Base-by-base conservation (phyloP, 2,888 invertebrate species). In the Ptilodon capucinus region DNA sequence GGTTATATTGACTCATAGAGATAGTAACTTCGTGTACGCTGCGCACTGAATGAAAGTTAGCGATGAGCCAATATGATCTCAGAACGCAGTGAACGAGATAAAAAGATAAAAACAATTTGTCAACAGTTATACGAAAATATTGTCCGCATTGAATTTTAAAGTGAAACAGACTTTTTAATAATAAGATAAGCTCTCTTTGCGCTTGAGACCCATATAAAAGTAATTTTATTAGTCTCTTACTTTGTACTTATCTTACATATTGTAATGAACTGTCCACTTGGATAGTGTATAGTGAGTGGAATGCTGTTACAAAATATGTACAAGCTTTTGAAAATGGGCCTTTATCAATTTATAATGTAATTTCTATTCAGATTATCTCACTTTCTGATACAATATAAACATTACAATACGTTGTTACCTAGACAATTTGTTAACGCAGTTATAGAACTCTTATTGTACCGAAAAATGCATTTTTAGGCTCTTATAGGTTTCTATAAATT, bases 171-270 rank as follows among this genome's bases (percentile, higher is more conserved):
- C 32, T 42, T 56, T 70, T 73, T 66, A 62, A 72, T 65, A 54
- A 62, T 62, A 67, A 64, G 62, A 65, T 58, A 65, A 64, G 65
- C 51, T 58, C 56, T 44, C 58, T 48, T 51, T 57, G 58, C 59
- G 61, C 54, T 61, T 60, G 48, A 67, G 59, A 59, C 56, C 62
- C 53, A 48, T 73, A 65, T 71, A 74, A 70, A 66, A 50, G 56
- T 57, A 59, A 60, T 51, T 74, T 72, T 74, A 75, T 67, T 67
- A 61, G 60, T 51, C 63, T 60, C 64, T 70, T 71, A 66, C 64
- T 68, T 64, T 67, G 71, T 72, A 63, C 51, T 68, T 70, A 73
- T 71, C 63, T 61, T 48, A 39, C 48, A 51, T 49, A 64, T 58
- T 49, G 60, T 58, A 60, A 63, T 74, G 68, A 68, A 73, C 52